Conservation (phyloP, 1,140 invertebrate species). For the Acyrthosiphon pisum region DNA sequence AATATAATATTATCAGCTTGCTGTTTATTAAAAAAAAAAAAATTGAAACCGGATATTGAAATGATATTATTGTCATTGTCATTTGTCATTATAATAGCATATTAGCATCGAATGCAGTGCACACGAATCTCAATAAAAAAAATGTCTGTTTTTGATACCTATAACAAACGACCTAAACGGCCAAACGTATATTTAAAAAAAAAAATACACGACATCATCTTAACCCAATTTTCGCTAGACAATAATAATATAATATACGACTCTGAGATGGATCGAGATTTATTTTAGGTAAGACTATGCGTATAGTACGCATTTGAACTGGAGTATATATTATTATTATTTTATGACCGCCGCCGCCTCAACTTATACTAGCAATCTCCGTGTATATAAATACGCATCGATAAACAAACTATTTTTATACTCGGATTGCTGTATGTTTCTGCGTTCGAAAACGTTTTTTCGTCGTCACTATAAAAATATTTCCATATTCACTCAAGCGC, state of each 20-base stretch:
- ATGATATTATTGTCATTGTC: too few relatives aligned
- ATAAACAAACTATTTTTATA: slow-evolving; percentile 20
- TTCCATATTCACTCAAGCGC: background rate
- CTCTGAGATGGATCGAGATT: background rate
- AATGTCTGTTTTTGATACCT: background rate
- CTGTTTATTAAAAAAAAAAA: background rate
- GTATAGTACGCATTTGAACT: background rate
- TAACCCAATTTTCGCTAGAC: background rate
- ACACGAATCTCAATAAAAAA: background rate
- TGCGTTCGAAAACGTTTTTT: background rate
- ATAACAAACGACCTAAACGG: background rate
- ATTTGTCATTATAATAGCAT: background rate
- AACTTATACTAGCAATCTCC: background rate
- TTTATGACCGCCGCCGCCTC: background rate
- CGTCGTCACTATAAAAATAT: background rate
- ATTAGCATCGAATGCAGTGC: background rate
- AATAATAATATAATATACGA: background rate
- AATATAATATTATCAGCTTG: background rate
- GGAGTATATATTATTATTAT: background rate
- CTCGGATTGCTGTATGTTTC: background rate
- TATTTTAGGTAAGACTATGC: background rate
- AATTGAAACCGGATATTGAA: background rate
- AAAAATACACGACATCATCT: background rate
- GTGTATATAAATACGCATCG: slow-evolving; percentile 2
- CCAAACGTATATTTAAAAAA: background rate